Percentiles rank a stretch among this genome's conserved stretches.
These are phyloP conservation scores for Actinernus sp. DNA, from an alignment of 92 coral and sea anemone genomes.

Conservation along the genomic window DNA sequence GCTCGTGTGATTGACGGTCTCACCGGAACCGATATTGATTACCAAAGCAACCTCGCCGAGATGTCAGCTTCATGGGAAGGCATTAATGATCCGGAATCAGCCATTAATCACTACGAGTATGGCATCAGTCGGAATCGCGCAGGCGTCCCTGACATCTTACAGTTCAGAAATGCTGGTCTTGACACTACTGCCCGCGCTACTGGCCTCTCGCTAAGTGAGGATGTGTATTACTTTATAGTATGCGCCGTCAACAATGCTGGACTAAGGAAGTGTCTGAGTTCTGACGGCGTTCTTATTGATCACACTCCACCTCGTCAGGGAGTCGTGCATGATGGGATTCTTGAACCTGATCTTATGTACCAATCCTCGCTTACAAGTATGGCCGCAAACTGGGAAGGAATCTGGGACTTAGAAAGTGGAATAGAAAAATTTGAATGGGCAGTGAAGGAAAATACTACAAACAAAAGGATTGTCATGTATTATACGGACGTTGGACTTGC, in stretches of 20 bases:
- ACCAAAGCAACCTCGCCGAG: constrained; percentile 64
- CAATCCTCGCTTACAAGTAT: constrained; percentile 77
- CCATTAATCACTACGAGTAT: constrained; percentile 70
- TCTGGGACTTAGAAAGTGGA: constrained; percentile 97
- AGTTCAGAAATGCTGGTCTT: constrained; percentile 67
- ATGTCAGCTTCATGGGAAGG: constrained; percentile 90
- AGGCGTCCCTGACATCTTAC: constrained; percentile 69
- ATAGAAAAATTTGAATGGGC: constrained; percentile 93
- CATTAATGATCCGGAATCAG: constrained; percentile 86
- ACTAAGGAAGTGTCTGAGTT: constrained; percentile 72
- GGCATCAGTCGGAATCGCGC: constrained; percentile 88
- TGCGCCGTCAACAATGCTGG: constrained; percentile 90
- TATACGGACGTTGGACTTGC: constrained; percentile 84
- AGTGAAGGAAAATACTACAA: constrained; percentile 63
- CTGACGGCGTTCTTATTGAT: constrained; percentile 95
- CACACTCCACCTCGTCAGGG: constrained; percentile 81
- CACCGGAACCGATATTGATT: constrained; percentile 82
- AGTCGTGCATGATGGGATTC: constrained; percentile 91
- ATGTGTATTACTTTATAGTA: constrained; percentile 85
- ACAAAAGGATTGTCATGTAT: constrained; percentile 42
- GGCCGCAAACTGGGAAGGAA: constrained; percentile 97
- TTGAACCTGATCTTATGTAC: constrained; percentile 90
- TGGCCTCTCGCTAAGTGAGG: constrained; percentile 64
- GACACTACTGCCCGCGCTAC: constrained; percentile 70
- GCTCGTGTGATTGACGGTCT: constrained; percentile 90